Evolutionary conservation across 1,140 invertebrate genomes (phyloP), one percentile per base, ranked within the genome.

Genomic region (Drosophila micromelanica): DNA sequence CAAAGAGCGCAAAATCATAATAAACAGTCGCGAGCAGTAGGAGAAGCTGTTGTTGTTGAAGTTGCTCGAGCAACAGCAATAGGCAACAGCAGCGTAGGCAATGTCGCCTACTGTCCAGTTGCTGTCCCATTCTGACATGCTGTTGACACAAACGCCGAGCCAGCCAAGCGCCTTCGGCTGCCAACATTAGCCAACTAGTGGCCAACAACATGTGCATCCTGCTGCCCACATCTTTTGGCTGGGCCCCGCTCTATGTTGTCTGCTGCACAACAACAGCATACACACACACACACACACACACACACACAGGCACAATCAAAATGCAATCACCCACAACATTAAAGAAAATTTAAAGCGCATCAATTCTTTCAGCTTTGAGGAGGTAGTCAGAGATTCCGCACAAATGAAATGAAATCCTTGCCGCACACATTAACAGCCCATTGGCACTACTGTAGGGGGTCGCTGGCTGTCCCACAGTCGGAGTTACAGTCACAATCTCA

Each of bases 401-500:
- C 61, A 74, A 73, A 80, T 73, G 76, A 85, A 86, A 89, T 80
- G 84, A 80, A 89, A 87, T 89, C 84, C 84, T 84, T 89, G 85
- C 84, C 85, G 85, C 73, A 73, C 84, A 76, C 84, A 89, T 89
- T 89, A 89, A 89, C 84, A 89, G 84, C 84, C 89, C 84, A 89
- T 89, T 89, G 84, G 51, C 84, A 89, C 84, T 89, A 84, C 84
- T 74, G 76, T 89, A 84, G 84, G 84, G 84, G 84, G 84, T 89
- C 84, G 54, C 32, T 72, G 32, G 35, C 38, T 62, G 27, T 38
- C 38, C 9, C 52, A 8, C 35, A 65, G 62, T 59, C 61, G 15
- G 35, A 68, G 27, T 51, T 32, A 43, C 43, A 72, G 69, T 51
- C 63, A 55, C 55, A 60, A 54, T 68, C 23, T 13, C 63, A 68